phyloP scores from a whole-genome alignment of 2,797 vertebrate species.

The Enteromius paludinosus region DNA sequence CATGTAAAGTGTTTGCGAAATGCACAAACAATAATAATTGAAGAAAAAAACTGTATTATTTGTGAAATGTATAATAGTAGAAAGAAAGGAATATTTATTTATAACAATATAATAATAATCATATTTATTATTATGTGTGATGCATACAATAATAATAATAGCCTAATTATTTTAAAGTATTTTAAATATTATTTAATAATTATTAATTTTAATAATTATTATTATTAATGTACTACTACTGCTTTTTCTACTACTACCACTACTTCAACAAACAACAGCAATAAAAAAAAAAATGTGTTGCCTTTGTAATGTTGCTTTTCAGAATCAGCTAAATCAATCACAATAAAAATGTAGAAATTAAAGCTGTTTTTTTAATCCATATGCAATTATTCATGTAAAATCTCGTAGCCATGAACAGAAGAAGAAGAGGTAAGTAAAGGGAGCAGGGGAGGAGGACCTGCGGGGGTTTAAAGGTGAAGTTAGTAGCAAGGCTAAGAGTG shows the following conservation, averaged over 20 bases:
- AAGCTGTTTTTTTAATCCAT: background rate
- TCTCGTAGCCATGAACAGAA: background rate
- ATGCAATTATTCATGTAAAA: background rate
- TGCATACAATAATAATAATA: background rate
- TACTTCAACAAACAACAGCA: background rate
- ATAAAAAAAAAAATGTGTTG: no score
- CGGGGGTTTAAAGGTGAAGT: constrained; percentile 44
- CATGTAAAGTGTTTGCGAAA: background rate
- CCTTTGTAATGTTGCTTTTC: background rate
- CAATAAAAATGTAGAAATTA: background rate
- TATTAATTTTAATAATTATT: background rate
- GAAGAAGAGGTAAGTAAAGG: background rate
- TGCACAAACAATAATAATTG: background rate
- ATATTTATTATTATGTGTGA: background rate
- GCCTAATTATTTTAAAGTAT: background rate
- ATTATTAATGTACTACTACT: background rate
- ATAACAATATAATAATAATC: background rate
- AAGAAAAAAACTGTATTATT: background rate
- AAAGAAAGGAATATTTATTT: background rate
- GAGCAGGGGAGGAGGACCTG: background rate
- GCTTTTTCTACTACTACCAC: no score
- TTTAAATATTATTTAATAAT: background rate
- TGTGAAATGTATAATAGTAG: background rate
- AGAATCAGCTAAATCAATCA: background rate
- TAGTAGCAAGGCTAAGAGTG: constrained; percentile 52